Evolutionary conservation across 2,113 vertebrate genomes (phyloP), one percentile per base, ranked within the genome.

Genomic region (Oenanthe oenanthe): DNA sequence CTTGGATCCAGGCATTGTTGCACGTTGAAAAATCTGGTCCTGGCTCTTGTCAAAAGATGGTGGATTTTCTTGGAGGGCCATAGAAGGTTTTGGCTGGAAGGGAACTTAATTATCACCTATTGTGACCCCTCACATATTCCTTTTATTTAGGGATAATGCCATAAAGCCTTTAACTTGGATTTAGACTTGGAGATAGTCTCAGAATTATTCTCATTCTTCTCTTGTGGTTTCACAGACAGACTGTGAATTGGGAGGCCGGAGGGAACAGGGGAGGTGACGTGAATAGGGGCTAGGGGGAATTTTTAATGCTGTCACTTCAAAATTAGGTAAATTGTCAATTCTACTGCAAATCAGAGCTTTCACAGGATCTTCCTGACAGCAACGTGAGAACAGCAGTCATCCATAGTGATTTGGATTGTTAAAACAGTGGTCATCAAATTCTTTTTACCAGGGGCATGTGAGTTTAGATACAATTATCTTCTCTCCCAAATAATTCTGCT

Each of bases 1-100:
- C 54, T 75, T 86, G 56, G 75, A 96, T 94, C 88, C 91, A 94
- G 83, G 36, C 91, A 89, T 89, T 92, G 86, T 95, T 95, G 34
- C 31, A 19, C 40, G 92, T 85, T 0, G 0, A 53, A 84, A 92
- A 88, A 72, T 62, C 79, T 96, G 51, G 51, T 84, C 73, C 43
- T 54, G 36, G 36, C 53, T 84, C 53, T 93, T 91, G 91, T 65
- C 83, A 93, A 65, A 66, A 63, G 68, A 74, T 87, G 79, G 65
- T 74, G 89, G 61, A 56, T 93, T 92, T 91, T 83, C 83, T 92
- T 91, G 53, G 89, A 93, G 83, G 72, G 86, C 95, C 5, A 2
- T 43, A 24, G 76, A 74, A 81, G 92, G 76, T 93, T 95, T 86
- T 81, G 88, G 53, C 92, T 94, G 65, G 80, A 91, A 95, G 94